Conservation (phyloP, 2,113 vertebrate species). For the Melanotaenia duboulayi region DNA sequence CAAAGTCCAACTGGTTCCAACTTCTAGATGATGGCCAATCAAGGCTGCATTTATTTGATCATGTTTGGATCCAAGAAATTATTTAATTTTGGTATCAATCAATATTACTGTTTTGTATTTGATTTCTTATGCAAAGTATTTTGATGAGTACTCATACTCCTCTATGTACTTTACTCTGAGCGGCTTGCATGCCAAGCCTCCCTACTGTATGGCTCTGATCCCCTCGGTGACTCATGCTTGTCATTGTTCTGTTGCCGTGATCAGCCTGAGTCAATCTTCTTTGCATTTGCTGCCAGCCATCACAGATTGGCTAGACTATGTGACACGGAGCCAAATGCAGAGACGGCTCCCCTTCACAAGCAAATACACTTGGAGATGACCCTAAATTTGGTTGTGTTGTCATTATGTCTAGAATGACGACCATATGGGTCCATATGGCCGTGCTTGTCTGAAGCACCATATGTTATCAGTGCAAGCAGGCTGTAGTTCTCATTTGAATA, state of each 20-base stretch:
- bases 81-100: constrained; percentile 68
- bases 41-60: constrained; percentile 68
- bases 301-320: constrained; percentile 71
- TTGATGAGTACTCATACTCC: constrained; percentile 55
- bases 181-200: constrained; percentile 24
- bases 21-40: constrained; percentile 71
- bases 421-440: constrained; percentile 81
- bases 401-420: constrained; percentile 76
- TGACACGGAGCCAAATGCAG: constrained; percentile 74
- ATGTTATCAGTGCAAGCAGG: constrained; percentile 73
- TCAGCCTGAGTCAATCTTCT: constrained; percentile 67
- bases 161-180: constrained; percentile 47
- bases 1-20: constrained; percentile 70
- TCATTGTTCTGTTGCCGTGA: constrained; percentile 72
- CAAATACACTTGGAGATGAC: constrained; percentile 69
- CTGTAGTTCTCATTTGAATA: constrained; percentile 69
- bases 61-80: constrained; percentile 58
- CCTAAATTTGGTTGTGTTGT: constrained; percentile 77
- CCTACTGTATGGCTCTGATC: constrained; percentile 48
- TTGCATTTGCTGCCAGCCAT: constrained; percentile 65
- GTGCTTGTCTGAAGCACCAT: constrained; percentile 72
- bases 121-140: constrained; percentile 65
- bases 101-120: constrained; percentile 52
- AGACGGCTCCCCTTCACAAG: constrained; percentile 65
- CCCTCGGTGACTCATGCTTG: constrained; percentile 53